These are phyloP conservation scores for Argynnis bischoffii DNA, from an alignment of 2,888 invertebrate species.

Conservation along the genomic window DNA sequence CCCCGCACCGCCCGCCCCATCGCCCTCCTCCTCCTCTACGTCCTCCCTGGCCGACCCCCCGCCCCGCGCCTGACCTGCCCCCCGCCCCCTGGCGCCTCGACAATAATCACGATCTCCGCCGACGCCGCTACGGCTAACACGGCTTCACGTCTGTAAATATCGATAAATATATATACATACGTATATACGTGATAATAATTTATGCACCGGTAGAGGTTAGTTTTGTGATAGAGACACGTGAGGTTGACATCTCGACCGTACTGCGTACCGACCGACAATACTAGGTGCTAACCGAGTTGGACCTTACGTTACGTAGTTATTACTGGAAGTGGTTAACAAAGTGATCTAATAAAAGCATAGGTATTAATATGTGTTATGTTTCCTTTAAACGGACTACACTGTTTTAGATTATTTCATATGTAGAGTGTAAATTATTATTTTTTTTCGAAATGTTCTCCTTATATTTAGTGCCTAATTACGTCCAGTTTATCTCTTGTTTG, in stretches of 20 bases:
- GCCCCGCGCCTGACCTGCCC: conserved; percentile 81
- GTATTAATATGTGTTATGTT: conserved; percentile 77
- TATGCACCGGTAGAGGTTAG: conserved; percentile 81
- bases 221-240: conserved; percentile 76
- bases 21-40: conserved; percentile 84
- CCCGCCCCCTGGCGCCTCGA: conserved; percentile 79
- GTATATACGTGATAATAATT: conserved; percentile 78
- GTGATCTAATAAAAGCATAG: conserved; percentile 70
- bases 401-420: conserved; percentile 72
- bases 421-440: conserved; percentile 74
- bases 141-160: conserved; percentile 72
- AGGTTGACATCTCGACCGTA: conserved; percentile 56
- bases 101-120: conserved; percentile 72
- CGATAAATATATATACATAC: conserved; percentile 74
- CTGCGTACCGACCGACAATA: conserved; percentile 78
- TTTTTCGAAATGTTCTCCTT: conserved; percentile 62
- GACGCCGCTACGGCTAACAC: conserved; percentile 57
- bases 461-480: conserved; percentile 75
- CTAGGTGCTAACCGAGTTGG: conserved; percentile 80
- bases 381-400: conserved; percentile 67
- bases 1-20: conserved; percentile 76
- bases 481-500: conserved; percentile 72
- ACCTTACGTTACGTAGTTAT: conserved; percentile 75
- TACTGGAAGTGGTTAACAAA: conserved; percentile 68
- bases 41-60: conserved; percentile 83